Conservation (phyloP, 2,797 vertebrate genomes). For the Yasuhikotakia modesta region DNA sequence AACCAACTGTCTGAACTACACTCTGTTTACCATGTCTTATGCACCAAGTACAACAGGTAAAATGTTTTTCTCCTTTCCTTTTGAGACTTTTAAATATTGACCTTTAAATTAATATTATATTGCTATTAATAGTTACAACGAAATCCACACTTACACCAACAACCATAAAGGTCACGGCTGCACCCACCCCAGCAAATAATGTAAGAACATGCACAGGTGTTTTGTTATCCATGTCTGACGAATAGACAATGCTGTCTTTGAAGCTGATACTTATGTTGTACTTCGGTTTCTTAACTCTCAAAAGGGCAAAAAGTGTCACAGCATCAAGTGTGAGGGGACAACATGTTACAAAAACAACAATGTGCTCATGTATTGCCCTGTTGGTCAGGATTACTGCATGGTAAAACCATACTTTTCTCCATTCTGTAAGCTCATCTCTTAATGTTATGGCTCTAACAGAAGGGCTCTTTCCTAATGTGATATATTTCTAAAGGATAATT, state of each 20-base stretch:
- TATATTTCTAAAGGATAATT: no score
- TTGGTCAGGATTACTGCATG: slow-evolving; percentile 53
- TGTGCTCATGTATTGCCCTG: slow-evolving; percentile 10
- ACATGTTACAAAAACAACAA: slow-evolving; percentile 73
- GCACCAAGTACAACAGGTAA: slow-evolving; percentile 65
- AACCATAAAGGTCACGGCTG: slow-evolving; percentile 3
- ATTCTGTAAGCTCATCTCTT: background rate
- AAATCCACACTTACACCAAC: slow-evolving; percentile 28
- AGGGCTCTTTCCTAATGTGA: no score
- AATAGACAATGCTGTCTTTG: background rate
- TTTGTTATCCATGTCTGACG: background rate
- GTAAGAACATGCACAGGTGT: slow-evolving; percentile 63
- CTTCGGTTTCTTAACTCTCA: slow-evolving; percentile 38
- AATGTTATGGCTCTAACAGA: background rate
- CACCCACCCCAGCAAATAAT: slow-evolving; percentile 57
- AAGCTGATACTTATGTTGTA: background rate
- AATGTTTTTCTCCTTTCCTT: background rate
- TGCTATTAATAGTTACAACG: background rate
- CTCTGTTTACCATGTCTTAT: slow-evolving; percentile 60
- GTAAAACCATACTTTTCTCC: slow-evolving; percentile 31
- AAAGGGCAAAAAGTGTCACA: slow-evolving; percentile 78
- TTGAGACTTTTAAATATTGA: background rate
- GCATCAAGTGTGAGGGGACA: slow-evolving; percentile 66
- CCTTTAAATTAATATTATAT: background rate
- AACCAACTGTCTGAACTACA: slow-evolving; percentile 72